These are phyloP conservation scores for Stegodyphus dumicola DNA, from an alignment of 1,140 invertebrate genomes.

Conservation along the genomic window DNA sequence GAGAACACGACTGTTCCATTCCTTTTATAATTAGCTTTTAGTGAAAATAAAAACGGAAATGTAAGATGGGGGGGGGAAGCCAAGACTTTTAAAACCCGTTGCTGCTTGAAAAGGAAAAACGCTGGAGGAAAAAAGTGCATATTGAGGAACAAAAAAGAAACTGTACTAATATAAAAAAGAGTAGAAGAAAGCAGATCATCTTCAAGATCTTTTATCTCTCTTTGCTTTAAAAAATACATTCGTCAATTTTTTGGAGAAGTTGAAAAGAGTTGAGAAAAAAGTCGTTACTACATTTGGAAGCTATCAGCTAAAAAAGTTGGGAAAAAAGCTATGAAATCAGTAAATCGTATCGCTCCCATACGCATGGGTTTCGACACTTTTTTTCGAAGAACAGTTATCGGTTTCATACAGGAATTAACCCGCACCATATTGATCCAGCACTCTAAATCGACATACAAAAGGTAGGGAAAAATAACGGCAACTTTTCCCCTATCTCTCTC, in stretches of 20 bases:
- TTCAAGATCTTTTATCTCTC: slow-evolving; percentile 25
- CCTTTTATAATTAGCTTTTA: slow-evolving; percentile 53
- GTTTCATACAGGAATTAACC: slow-evolving; percentile 43
- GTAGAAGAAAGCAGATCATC: slow-evolving; percentile 13
- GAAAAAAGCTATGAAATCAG: slow-evolving; percentile 18
- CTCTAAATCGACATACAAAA: slow-evolving; percentile 26
- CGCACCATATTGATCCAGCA: slow-evolving; percentile 29
- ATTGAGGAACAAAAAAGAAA: background rate
- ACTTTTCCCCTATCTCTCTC: background rate
- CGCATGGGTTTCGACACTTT: background rate
- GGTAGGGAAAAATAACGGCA: background rate
- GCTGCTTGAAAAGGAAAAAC: slow-evolving; percentile 17
- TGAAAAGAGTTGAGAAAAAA: background rate
- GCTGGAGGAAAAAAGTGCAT: background rate
- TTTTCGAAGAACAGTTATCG: slow-evolving; percentile 37
- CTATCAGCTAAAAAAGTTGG: background rate
- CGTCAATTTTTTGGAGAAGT: slow-evolving; percentile 11
- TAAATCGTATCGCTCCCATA: slow-evolving; percentile 33
- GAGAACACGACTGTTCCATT: slow-evolving; percentile 39
- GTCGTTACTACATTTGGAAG: background rate
- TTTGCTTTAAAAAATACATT: slow-evolving; percentile 33
- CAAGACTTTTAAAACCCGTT: slow-evolving; percentile 52
- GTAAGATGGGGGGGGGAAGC: too few species aligned
- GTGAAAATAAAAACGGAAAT: slow-evolving; percentile 14
- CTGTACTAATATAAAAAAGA: slow-evolving; percentile 16